Evolutionary conservation across 2,888 invertebrate genomes (phyloP).

Genomic region (Clanis bilineata): DNA sequence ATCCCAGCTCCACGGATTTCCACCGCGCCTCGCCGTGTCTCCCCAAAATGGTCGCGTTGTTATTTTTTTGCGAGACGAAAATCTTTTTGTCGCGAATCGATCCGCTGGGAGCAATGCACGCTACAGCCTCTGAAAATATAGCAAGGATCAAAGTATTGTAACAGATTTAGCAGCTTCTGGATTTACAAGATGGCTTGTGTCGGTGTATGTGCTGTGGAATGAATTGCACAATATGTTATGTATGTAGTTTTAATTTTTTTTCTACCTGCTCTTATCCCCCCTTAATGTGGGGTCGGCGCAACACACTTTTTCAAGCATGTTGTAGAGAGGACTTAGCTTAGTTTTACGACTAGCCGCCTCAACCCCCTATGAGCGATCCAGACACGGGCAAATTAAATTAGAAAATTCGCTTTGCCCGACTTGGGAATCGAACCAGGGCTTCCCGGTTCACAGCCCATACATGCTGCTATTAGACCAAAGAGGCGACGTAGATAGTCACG

Average conservation of each 20-base stretch:
- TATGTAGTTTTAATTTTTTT: not conserved
- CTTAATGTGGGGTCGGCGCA: too few species aligned
- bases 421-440: too few species aligned
- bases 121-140: conserved; percentile 60
- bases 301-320: too few species aligned
- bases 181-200: conserved; percentile 24
- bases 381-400: too few species aligned
- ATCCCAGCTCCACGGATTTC: not conserved
- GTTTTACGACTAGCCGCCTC: too few species aligned
- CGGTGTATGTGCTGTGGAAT: conserved; percentile 16
- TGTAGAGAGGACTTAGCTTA: too few species aligned
- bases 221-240: not conserved
- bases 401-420: too few species aligned
- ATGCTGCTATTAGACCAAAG: too few species aligned
- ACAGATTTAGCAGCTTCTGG: conserved; percentile 36
- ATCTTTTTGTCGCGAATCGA: conserved; percentile 45
- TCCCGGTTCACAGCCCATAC: too few species aligned
- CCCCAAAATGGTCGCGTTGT: conserved; percentile 29
- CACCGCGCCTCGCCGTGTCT: conserved; percentile 14
- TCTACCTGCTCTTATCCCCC: too few species aligned
- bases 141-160: conserved; percentile 32
- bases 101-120: conserved; percentile 50
- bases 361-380: too few species aligned
- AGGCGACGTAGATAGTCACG: too few species aligned
- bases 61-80: conserved; percentile 37